Base-by-base conservation (phyloP, 92 coral and sea anemone species). In the Heteractis magnifica region DNA sequence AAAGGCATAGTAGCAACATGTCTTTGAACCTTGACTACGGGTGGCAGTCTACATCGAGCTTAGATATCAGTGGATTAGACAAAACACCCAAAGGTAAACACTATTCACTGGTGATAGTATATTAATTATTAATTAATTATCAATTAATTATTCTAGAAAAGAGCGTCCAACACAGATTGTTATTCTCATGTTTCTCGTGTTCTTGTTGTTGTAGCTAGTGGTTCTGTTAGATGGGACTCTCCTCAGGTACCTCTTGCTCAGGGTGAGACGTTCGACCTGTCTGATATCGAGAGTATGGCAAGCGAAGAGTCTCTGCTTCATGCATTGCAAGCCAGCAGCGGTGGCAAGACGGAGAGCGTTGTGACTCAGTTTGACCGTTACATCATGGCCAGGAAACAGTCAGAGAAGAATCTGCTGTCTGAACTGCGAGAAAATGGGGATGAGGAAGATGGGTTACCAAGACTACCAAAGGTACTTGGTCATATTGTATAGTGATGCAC, bases 351-450 rank as follows among this genome's bases (percentile, higher is more conserved):
- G 70, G 88, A 79, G 52, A 94, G 90, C 76, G 90, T 90, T 49
- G 93, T 94, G 65, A 87, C 87, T 71, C 88, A 90, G 95, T 94
- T 89, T 86, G 95, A 94, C 84, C 82, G 91, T 77, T 94, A 86
- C 72, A 52, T 91, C 80, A 89, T 87, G 79, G 94, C 88, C 34
- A 87, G 98, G 84, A 89, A 89, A 83, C 89, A 94, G 50, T 94
- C 98, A 4, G 98, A 94, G 90, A 78, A 82, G 51, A 75, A 86
- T 19, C 78, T 83, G 77, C 79, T 94, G 84, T 51, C 86, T 74
- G 79, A 72, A 8, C 15, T 93, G 71, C 82, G 79, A 41, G 89
- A 87, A 21, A 78, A 77, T 34, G 65, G 75, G 5, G 92, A 82
- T 53, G 79, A 80, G 9, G 56, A 52, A 18, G 84, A 79, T 10